Base-by-base conservation (phyloP, 2,888 invertebrate species). In the Megalurothrips usitatus region DNA sequence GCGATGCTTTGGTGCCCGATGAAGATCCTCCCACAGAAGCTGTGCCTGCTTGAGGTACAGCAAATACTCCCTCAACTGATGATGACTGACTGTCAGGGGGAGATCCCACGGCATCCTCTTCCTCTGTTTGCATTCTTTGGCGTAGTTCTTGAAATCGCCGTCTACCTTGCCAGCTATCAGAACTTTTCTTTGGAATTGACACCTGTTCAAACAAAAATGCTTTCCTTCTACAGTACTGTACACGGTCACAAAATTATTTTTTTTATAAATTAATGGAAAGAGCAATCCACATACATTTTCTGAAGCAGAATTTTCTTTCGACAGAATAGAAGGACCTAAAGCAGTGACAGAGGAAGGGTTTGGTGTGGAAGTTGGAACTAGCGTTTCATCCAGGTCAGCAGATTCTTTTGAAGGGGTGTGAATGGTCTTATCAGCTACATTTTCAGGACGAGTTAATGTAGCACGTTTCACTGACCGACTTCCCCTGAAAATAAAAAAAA, bases 61-160 rank as follows among this genome's bases (percentile, higher is more conserved):
- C 91, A 86, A 91, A 93, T 19, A 93, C 91, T 82, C 94, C 94
- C 85, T 96, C 96, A 81, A 94, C 91, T 12, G 94, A 94, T 83
- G 92, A 92, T 17, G 91, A 92, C 87, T 95, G 93, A 87, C 94
- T 94, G 86, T 93, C 93, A 82, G 93, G 92, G 81, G 94, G 93
- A 79, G 93, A 92, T 81, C 83, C 83, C 19, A 82, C 83, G 84
- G 89, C 89, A 84, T 93, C 92, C 85, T 96, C 96, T 86, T 95
- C 96, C 86, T 95, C 96, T 11, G 94, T 94, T 89, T 96, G 94
- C 91, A 96, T 93, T 86, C 93, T 92, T 86, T 94, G 92, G 81
- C 96, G 91, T 83, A 96, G 88, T 88, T 97, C 96, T 86, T 94
- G 93, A 88, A 96, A 95, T 86, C 93, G 91, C 84, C 92, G 91